Base-by-base conservation (phyloP, 2,888 invertebrate species). In the Eurytoma californica region DNA sequence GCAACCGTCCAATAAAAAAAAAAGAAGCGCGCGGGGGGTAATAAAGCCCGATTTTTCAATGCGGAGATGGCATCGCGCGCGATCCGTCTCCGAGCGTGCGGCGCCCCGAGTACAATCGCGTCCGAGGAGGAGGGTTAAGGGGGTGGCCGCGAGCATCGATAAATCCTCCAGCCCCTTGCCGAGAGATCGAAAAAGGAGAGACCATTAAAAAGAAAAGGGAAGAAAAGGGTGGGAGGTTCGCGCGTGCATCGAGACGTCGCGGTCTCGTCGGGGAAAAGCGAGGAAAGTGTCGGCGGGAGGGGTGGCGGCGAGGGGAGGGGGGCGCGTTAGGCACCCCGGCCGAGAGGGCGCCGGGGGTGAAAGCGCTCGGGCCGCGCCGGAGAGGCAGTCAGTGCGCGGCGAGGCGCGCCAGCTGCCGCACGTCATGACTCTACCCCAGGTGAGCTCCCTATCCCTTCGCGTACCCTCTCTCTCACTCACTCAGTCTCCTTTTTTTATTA, bases 341-440 rank as follows among this genome's bases (percentile, higher is more conserved):
- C 18, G 20, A 16, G 72, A 60, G 72, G n/a, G 73, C 28, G 53
- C 57, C 55, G 24, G 47, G 63, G 51, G 58, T 63, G 70, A 53
- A 60, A 53, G 69, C 20, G 28, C 63, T 18, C 53, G 51, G 51
- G n/a, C 39, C 55, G n/a, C 20, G 70, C 63, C 67, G 79, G 63
- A 72, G 75, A 63, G 63, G 30, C 70, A 75, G 63, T 81, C 88
- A 89, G 89, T 89, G 89, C 89, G 88, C 89, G 88, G 88, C 88
- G 89, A 88, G 89, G 88, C 88, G 89, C 89, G 89, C 89, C 88
- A 87, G 88, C 88, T 89, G 89, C 88, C 88, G 88, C 89, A 89
- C 88, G 89, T 88, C 88, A 88, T 89, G 89, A 87, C 87, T 88
- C 86, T 88, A 86, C 86, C 87, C 87, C 87, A 89, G 88, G 89